Evolutionary conservation across 1,140 invertebrate species (phyloP).

Genomic region (Brachionus angularis): DNA sequence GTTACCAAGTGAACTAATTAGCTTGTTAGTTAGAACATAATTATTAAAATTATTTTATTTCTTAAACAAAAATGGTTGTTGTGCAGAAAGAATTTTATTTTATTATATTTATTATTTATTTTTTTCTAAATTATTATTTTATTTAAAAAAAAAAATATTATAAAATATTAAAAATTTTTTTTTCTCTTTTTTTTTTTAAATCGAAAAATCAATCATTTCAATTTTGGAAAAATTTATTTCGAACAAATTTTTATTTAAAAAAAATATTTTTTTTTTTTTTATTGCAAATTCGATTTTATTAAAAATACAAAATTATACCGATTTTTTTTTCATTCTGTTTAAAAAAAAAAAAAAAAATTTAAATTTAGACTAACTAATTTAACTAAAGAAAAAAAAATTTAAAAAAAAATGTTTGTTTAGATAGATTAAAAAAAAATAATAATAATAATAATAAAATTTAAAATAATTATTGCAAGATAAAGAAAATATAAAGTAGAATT

Average conservation of each 20-base stretch:
- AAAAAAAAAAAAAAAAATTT: constrained; percentile 19
- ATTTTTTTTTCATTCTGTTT: constrained; percentile 4
- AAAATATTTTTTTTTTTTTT: neutral
- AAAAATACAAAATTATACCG: no score
- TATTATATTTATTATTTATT: no score
- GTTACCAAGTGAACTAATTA: constrained; percentile 25
- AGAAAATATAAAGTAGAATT: constrained; percentile 9
- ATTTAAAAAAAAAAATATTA: no score
- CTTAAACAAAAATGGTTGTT: no score
- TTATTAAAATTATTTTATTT: neutral
- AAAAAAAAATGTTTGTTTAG: no score
- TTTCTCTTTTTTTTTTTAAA: neutral
- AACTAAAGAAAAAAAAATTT: no score
- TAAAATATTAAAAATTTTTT: neutral
- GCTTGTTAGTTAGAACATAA: neutral
- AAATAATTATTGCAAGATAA: no score
- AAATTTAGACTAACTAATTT: no score
- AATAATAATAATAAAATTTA: no score
- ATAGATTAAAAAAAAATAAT: no score
- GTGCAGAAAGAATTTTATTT: no score
- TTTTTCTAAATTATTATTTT: no score
- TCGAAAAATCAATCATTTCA: neutral
- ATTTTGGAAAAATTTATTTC: neutral
- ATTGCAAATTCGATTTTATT: constrained; percentile 14
- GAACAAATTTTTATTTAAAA: neutral